Evolutionary conservation across 1,140 invertebrate genomes (phyloP), one percentile per base, ranked within the genome.

Genomic region (Drosophila biarmipes): DNA sequence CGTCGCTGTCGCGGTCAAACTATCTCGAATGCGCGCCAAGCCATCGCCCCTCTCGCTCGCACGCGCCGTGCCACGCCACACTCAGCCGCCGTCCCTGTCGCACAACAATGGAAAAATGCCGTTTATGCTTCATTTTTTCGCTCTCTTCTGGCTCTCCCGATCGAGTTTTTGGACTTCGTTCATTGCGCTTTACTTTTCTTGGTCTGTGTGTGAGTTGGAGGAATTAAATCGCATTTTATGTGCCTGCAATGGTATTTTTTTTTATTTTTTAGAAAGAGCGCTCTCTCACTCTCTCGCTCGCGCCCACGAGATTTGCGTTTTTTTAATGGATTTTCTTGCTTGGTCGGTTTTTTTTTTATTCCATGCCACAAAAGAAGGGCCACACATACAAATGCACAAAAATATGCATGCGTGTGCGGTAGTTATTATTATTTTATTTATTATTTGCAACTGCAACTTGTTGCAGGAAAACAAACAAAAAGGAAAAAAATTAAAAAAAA

Each of bases 221-320:
- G 85, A 87, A 89, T 87, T 89, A 87, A 87, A 87, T 87, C 84
- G 84, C 76, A 85, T 59, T 86, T 84, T 86, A 79, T 77, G 67
- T 64, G 72, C 15, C 15, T 43, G 40, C 72, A 66, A 49, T 72
- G 67, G 54, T 67, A 64, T 64, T 58, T 71, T 52, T 51, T 58
- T 52, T 45, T 42, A 31, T 69, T 21, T 45, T 45, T 45, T 40
- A 40, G n/a, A 48, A 40, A 45, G 48, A 68, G 34, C 51, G 21
- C 73, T 62, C 71, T 74, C 43, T 42, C 51, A 15, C 73, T 62
- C 71, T 74, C 43, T 40, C 51, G 45, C 45, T 73, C 71, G 58
- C 75, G 74, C 75, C 66, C 75, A 58, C 73, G 48, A 76, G 61
- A 55, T 55, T 76, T 61, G 43, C 59, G 68, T 85, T 62, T 62